Base-by-base conservation (phyloP, 2,797 vertebrate genomes). In the Danio tinwini region DNA sequence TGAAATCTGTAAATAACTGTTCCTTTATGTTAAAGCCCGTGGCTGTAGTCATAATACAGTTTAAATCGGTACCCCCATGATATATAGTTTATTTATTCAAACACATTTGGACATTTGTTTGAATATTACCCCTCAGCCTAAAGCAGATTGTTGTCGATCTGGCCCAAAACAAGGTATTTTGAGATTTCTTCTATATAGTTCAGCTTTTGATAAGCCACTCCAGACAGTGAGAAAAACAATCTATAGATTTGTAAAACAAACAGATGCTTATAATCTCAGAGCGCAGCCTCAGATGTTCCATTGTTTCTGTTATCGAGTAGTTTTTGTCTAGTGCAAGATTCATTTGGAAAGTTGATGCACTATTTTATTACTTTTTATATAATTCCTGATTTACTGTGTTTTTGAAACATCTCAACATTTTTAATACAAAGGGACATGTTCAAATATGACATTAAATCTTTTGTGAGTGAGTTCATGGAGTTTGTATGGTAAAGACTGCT, bases 351-450 rank as follows among this genome's bases (percentile, higher is more conserved):
- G 82, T 70, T 88, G 88, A 89, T 92, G 88, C 90, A 93, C 91
- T 94, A 93, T 94, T 94, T 94, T 94, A 94, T 91, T 93, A 93
- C 92, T 92, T 93, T 94, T 93, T 93, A 93, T 93, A 92, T 83
- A 91, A 88, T 86, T 80, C 86, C 87, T 88, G 84, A 82, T 76
- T 59, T 86, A 87, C 85, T 64, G 67, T 90, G 89, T 86, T 91
- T 89, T 89, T 90, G 74, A 86, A 77, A 82, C 76, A 84, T 86
- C 82, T 81, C 82, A 71, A 81, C 71, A 86, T 88, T 87, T 88
- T 82, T 87, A 84, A 74, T 87, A 80, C 78, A 63, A 80, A 85
- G 86, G 84, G 85, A 87, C 80, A 69, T 81, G 78, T 76, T 84
- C 67, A 82, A 83, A 29, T 50, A 82, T 82, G 81, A 88, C 69